Percentiles rank a stretch among this genome's conserved stretches.
These are phyloP conservation scores for Ganaspis sp. DNA, from an alignment of 1,140 invertebrate species.

Conservation along the genomic window DNA sequence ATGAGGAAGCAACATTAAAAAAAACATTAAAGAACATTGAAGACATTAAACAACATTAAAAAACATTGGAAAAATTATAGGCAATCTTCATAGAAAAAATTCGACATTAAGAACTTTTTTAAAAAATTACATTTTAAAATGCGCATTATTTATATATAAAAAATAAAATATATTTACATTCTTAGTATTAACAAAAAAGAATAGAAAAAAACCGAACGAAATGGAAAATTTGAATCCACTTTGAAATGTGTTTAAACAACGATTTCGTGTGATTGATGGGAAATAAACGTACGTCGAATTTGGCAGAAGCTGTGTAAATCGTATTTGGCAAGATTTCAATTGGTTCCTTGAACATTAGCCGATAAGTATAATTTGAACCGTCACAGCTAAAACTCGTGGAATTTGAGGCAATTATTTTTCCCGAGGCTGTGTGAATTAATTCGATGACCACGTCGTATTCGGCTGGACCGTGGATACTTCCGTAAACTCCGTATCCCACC, in stretches of 20 bases:
- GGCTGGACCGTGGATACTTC: constrained; percentile 88
- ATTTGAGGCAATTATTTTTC: constrained; percentile 87
- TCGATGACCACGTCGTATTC: constrained; percentile 90
- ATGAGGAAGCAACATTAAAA: too few relatives aligned
- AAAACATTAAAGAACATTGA: too few relatives aligned
- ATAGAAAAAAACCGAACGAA: neutral
- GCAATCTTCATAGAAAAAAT: too few relatives aligned
- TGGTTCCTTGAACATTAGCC: constrained; percentile 93
- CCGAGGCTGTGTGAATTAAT: constrained; percentile 86
- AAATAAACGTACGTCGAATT: constrained; percentile 81
- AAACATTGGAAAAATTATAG: too few relatives aligned
- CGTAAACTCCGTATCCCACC: constrained; percentile 92
- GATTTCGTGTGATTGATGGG: neutral
- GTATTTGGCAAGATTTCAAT: constrained; percentile 89
- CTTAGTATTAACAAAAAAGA: too few relatives aligned
- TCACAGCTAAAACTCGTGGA: constrained; percentile 88
- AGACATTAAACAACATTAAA: too few relatives aligned
- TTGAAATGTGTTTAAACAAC: too few relatives aligned
- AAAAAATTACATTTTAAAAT: too few relatives aligned
- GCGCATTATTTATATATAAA: too few relatives aligned
- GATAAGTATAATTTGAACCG: constrained; percentile 88
- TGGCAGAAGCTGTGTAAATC: constrained; percentile 90
- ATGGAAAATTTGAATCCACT: constrained; percentile 21
- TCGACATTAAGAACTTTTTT: too few relatives aligned
- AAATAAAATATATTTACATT: too few relatives aligned